phyloP scores from a whole-genome alignment of 2,797 vertebrate genomes.

The Amblyraja radiata region DNA sequence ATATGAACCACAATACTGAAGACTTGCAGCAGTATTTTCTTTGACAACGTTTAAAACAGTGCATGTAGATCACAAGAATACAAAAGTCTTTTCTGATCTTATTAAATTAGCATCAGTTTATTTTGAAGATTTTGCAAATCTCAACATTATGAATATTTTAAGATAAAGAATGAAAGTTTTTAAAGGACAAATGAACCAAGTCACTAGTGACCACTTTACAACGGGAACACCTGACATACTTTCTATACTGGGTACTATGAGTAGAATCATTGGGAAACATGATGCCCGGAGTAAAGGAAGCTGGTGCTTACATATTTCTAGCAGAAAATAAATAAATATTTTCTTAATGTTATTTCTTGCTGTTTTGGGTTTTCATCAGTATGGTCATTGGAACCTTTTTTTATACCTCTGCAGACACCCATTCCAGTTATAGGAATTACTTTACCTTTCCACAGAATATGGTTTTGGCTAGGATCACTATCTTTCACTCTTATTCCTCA shows the following conservation, averaged over 20 bases:
- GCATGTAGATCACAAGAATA: background rate
- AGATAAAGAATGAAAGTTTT: no score
- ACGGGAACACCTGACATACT: no score
- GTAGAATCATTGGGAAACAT: background rate
- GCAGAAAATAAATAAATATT: background rate
- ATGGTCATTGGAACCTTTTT: background rate
- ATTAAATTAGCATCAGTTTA: constrained; percentile 7
- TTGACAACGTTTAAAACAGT: background rate
- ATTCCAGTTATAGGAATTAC: background rate
- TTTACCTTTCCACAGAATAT: background rate
- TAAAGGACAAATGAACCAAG: no score
- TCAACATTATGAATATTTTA: no score
- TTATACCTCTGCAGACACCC: background rate
- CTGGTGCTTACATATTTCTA: background rate
- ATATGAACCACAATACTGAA: no score
- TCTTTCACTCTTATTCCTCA: background rate
- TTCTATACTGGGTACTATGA: no score
- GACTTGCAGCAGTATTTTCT: background rate
- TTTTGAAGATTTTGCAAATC: background rate
- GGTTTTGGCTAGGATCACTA: background rate
- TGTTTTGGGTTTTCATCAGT: background rate
- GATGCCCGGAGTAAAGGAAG: background rate
- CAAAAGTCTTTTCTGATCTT: background rate
- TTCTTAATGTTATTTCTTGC: background rate
- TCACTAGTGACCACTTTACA: no score